Percentiles rank a stretch among this genome's conserved stretches.
Evolutionary conservation across 2,113 vertebrate species (phyloP).

Genomic region (Pollimyrus isidori): DNA sequence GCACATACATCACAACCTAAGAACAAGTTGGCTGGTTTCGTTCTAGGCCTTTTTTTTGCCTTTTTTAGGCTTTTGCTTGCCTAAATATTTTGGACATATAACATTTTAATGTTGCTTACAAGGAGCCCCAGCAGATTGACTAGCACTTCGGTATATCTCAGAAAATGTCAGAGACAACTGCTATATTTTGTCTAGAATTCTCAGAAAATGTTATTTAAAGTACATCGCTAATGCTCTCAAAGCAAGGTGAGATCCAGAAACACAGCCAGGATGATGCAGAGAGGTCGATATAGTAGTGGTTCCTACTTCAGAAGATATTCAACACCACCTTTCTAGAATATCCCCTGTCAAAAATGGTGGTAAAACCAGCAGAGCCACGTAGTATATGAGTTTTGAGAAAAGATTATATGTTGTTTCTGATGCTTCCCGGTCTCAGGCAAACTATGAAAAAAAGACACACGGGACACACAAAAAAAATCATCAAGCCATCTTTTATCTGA

Average conservation of each 20-base stretch:
- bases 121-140: background rate
- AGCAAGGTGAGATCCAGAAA: background rate
- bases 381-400: background rate
- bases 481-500: background rate
- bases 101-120: background rate
- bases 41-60: background rate
- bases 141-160: background rate
- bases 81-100: too few species aligned
- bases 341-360: background rate
- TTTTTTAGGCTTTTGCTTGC: too few species aligned
- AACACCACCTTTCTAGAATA: background rate
- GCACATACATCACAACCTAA: background rate
- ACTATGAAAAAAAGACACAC: background rate
- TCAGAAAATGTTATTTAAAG: background rate
- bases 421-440: background rate
- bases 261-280: background rate
- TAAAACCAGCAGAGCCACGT: background rate
- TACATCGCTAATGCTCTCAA: background rate
- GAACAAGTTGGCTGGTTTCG: background rate
- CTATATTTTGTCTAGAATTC: background rate
- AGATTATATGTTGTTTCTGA: background rate
- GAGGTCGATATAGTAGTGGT: background rate
- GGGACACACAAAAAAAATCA: background rate
- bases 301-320: background rate
- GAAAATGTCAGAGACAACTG: background rate